phyloP scores from a whole-genome alignment of 2,888 invertebrate genomes.

The Physocephala rufipes region DNA sequence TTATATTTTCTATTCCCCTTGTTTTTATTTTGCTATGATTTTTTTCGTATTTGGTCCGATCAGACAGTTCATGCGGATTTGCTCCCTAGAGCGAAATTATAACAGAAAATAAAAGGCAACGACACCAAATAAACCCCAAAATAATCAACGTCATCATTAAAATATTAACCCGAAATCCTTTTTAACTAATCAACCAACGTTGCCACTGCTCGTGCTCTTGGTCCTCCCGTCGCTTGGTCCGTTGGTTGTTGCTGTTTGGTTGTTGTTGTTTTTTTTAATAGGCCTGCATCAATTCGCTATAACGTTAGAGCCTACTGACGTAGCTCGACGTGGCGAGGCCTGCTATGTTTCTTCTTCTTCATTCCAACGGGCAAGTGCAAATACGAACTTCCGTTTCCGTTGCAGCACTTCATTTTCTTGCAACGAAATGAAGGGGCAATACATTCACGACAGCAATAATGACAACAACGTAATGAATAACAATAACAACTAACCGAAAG shows the following conservation, averaged over 20 bases:
- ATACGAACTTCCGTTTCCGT: constrained; percentile 64
- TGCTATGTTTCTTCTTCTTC: constrained; percentile 17
- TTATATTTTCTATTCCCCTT: not conserved
- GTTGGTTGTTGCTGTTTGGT: not conserved
- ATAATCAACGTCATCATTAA: constrained; percentile 7
- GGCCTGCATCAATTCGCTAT: no score
- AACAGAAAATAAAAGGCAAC: not conserved
- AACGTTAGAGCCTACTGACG: not conserved
- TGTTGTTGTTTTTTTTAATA: not conserved
- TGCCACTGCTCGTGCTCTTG: not conserved
- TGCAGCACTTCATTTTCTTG: constrained; percentile 56
- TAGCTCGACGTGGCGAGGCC: not conserved
- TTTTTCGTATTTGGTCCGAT: not conserved
- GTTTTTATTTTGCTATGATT: not conserved
- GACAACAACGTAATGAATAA: no score
- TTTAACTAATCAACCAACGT: constrained; percentile 29
- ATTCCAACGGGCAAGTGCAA: constrained; percentile 60
- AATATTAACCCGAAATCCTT: constrained; percentile 22
- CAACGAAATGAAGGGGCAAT: constrained; percentile 12
- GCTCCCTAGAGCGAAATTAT: not conserved
- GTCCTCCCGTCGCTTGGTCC: no score
- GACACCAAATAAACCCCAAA: constrained; percentile 14
- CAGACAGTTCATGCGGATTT: not conserved
- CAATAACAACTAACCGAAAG: not conserved
- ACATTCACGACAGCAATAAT: not conserved